These are phyloP conservation scores for Mythimna ferrago DNA, from an alignment of 2,888 invertebrate genomes.

Conservation along the genomic window DNA sequence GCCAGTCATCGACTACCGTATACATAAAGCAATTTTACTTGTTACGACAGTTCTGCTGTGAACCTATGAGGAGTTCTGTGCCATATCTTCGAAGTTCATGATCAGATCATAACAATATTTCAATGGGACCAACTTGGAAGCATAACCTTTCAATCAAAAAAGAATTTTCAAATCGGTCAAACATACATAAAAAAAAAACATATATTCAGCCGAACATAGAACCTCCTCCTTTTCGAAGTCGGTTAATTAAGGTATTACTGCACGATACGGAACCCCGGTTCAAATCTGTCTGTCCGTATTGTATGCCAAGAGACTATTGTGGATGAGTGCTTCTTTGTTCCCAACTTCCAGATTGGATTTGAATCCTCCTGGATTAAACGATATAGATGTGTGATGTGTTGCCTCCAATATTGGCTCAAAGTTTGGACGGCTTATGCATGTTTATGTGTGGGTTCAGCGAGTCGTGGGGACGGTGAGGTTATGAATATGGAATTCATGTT, in stretches of 20 bases:
- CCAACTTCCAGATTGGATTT: conserved; percentile 48
- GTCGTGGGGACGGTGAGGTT: background rate
- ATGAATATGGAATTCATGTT: conserved; percentile 19
- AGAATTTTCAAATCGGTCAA: no score
- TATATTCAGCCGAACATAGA: no score
- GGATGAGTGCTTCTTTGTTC: conserved; percentile 49
- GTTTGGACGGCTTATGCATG: background rate
- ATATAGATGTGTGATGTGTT: conserved; percentile 31
- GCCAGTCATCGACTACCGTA: no score
- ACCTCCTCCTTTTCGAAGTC: no score
- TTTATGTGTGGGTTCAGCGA: background rate
- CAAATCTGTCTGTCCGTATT: conserved; percentile 31
- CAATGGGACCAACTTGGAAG: no score
- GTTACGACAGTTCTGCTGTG: no score
- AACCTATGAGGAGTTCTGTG: no score
- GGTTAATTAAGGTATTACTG: conserved; percentile 36
- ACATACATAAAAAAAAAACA: no score
- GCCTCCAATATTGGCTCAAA: conserved; percentile 17
- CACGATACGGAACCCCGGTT: conserved; percentile 15
- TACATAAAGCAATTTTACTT: no score
- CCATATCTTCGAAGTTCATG: no score
- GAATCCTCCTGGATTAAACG: conserved; percentile 44
- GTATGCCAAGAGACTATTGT: conserved; percentile 38
- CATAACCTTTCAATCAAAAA: no score
- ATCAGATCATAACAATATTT: no score